These are phyloP conservation scores for Tragelaphus imberbis DNA, from an alignment of 2,113 vertebrate species.

Conservation along the genomic window DNA sequence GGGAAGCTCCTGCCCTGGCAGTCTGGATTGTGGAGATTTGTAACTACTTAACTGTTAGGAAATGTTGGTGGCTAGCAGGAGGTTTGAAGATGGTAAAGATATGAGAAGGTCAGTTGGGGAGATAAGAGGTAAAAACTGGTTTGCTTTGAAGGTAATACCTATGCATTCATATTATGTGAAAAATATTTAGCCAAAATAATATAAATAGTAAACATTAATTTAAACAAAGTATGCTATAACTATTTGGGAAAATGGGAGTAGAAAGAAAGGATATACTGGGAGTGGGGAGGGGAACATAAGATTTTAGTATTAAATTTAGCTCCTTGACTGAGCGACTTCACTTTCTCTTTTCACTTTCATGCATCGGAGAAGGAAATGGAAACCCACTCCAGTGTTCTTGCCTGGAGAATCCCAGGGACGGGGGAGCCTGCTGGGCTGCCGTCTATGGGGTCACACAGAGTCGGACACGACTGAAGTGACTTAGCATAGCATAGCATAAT, in stretches of 20 bases:
- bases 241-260: not conserved
- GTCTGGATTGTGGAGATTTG: not conserved
- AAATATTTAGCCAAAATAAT: not conserved
- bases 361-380: no score
- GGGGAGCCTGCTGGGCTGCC: no score
- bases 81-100: not conserved
- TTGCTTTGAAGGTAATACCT: not conserved
- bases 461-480: no score
- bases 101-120: not conserved
- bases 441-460: no score
- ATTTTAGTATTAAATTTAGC: not conserved
- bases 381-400: no score
- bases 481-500: no score
- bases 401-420: no score
- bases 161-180: not conserved
- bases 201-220: not conserved
- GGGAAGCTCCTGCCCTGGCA: not conserved
- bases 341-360: no score
- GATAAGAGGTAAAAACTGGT: not conserved
- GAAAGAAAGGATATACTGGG: not conserved
- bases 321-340: no score
- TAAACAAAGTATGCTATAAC: not conserved
- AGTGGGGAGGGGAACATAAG: not conserved
- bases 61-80: not conserved
- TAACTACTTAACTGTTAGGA: not conserved